Evolutionary conservation across 2,888 invertebrate species (phyloP).

Genomic region (Chaetogeoica ovagalla): DNA sequence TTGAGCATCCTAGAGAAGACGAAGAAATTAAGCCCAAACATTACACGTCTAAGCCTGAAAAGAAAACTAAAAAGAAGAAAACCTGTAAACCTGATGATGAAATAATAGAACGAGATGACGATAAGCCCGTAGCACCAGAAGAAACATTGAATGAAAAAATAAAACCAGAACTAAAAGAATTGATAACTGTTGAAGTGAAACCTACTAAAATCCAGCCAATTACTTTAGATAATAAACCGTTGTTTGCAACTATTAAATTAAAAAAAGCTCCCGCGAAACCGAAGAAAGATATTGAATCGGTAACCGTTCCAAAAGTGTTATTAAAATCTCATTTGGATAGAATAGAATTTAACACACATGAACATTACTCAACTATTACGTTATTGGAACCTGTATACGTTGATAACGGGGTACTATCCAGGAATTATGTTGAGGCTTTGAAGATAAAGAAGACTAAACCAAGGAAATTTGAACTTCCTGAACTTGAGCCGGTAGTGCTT

Average conservation of each 20-base stretch:
- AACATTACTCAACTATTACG: conserved; percentile 59
- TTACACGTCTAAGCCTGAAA: conserved; percentile 55
- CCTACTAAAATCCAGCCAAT: conserved; percentile 58
- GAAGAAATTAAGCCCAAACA: conserved; percentile 7
- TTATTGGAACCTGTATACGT: conserved; percentile 57
- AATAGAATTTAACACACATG: conserved; percentile 61
- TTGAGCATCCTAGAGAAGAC: conserved; percentile 8
- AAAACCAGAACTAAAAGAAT: conserved; percentile 57
- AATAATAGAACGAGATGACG: not conserved
- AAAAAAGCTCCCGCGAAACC: conserved; percentile 61
- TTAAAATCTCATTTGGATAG: conserved; percentile 72
- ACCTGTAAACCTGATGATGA: conserved; percentile 39
- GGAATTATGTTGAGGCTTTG: conserved; percentile 58
- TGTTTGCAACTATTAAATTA: conserved; percentile 65
- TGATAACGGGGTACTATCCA: conserved; percentile 58
- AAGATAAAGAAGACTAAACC: conserved; percentile 57
- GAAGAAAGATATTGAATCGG: conserved; percentile 61
- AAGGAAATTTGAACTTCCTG: conserved; percentile 55
- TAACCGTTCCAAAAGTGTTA: conserved; percentile 68
- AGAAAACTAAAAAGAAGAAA: conserved; percentile 56
- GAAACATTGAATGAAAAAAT: conserved; percentile 56
- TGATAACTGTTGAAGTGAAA: conserved; percentile 60
- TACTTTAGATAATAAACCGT: conserved; percentile 62
- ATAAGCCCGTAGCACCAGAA: not conserved
- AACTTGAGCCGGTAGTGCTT: conserved; percentile 56